phyloP scores from a whole-genome alignment of 2,888 invertebrate genomes.

The Melinaea marsaeus region DNA sequence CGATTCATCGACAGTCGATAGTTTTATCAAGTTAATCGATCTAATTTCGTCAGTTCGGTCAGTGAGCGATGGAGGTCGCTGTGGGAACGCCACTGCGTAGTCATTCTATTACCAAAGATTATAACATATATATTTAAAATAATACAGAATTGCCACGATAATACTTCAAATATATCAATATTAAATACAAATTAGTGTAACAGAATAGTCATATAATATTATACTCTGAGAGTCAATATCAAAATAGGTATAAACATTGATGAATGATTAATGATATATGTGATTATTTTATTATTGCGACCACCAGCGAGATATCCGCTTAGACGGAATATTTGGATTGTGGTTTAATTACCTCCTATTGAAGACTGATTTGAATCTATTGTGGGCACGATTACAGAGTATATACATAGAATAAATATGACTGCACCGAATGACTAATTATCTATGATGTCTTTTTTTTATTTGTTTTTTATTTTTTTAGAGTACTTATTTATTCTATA shows the following conservation, averaged over 20 bases:
- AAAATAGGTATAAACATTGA: constrained; percentile 35
- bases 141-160: too few relatives aligned
- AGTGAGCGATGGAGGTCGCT: constrained; percentile 68
- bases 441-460: constrained; percentile 14
- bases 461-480: constrained; percentile 19
- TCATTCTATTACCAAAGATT: constrained; percentile 58
- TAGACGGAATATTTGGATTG: constrained; percentile 68
- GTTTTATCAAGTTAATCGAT: constrained; percentile 76
- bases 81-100: constrained; percentile 73
- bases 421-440: constrained; percentile 9
- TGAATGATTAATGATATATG: constrained; percentile 41
- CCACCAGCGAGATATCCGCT: constrained; percentile 68
- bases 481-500: not conserved
- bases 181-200: too few relatives aligned
- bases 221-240: constrained; percentile 35
- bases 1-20: constrained; percentile 58
- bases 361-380: constrained; percentile 55
- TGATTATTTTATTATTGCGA: constrained; percentile 58
- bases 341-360: constrained; percentile 74
- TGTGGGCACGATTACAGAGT: constrained; percentile 35
- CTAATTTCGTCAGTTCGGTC: constrained; percentile 72
- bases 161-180: too few relatives aligned
- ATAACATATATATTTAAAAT: constrained; percentile 16
- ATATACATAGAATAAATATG: constrained; percentile 26
- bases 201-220: too few relatives aligned